phyloP scores from a whole-genome alignment of 2,888 invertebrate species.

The Dromius quadrimaculatus region DNA sequence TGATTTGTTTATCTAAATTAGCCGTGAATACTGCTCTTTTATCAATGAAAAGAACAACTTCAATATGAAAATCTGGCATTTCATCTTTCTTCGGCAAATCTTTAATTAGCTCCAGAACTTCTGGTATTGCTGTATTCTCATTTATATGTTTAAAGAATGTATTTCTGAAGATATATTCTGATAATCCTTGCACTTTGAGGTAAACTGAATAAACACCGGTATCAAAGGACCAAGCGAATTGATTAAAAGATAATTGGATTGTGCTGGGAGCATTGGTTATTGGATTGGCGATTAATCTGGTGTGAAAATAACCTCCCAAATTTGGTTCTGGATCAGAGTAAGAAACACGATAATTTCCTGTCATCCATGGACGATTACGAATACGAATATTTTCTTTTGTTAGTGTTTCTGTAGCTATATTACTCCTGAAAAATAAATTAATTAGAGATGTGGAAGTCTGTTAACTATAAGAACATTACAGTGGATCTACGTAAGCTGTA shows the following conservation, averaged over 20 bases:
- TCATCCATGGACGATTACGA: conserved; percentile 71
- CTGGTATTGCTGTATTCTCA: background rate
- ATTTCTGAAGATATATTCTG: background rate
- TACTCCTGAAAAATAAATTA: conserved; percentile 67
- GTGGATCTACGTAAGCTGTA: background rate
- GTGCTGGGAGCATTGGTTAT: conserved; percentile 63
- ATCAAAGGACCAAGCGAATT: conserved; percentile 12
- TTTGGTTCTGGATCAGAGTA: conserved; percentile 74
- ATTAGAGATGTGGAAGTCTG: background rate
- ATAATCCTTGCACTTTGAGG: conserved; percentile 19
- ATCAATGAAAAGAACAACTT: conserved; percentile 31
- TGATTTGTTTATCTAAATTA: conserved; percentile 8
- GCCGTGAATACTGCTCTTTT: conserved; percentile 8
- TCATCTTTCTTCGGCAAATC: background rate
- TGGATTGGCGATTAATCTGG: conserved; percentile 75
- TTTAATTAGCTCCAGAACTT: conserved; percentile 20
- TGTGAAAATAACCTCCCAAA: conserved; percentile 71
- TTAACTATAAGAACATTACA: conserved; percentile 3
- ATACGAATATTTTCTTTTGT: conserved; percentile 72
- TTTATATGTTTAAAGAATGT: background rate
- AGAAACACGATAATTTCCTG: conserved; percentile 79
- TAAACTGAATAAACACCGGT: conserved; percentile 5
- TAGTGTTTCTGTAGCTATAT: conserved; percentile 74
- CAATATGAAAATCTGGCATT: conserved; percentile 17
- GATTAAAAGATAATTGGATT: background rate